Evolutionary conservation across 2,888 invertebrate species (phyloP).

Genomic region (Dichetophora obliterata): DNA sequence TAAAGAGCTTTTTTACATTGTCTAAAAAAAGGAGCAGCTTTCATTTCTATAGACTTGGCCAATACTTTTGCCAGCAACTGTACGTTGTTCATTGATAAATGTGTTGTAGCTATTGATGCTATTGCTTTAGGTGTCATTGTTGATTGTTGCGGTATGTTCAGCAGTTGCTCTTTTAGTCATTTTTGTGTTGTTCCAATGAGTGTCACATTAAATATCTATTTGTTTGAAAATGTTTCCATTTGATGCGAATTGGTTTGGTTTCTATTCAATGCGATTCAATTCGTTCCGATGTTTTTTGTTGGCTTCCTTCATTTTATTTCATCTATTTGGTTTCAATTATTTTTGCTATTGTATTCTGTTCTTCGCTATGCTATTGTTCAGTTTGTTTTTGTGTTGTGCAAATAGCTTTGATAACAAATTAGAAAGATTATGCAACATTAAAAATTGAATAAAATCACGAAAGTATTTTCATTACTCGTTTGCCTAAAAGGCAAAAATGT

Average conservation of each 20-base stretch:
- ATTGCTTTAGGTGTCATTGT: not conserved
- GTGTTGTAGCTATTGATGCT: not conserved
- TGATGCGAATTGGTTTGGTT: not conserved
- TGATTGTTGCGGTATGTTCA: not conserved
- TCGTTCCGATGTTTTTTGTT: not conserved
- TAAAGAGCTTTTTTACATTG: too few species aligned
- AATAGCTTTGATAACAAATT: not conserved
- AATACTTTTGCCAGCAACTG: not conserved
- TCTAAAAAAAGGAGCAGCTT: not conserved
- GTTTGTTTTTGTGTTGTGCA: not conserved
- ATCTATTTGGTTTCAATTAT: not conserved
- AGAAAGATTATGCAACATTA: not conserved
- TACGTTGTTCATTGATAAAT: not conserved
- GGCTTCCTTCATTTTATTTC: not conserved
- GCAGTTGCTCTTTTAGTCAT: not conserved
- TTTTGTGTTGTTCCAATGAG: not conserved
- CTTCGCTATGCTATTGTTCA: not conserved
- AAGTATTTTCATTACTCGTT: not conserved
- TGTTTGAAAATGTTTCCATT: constrained; percentile 1
- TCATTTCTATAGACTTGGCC: not conserved
- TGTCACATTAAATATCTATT: not conserved
- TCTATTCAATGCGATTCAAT: not conserved
- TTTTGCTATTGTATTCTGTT: not conserved
- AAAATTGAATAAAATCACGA: not conserved
- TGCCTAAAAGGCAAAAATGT: not conserved